Conservation (phyloP, 2,797 vertebrate species). For the Microchirus variegatus region DNA sequence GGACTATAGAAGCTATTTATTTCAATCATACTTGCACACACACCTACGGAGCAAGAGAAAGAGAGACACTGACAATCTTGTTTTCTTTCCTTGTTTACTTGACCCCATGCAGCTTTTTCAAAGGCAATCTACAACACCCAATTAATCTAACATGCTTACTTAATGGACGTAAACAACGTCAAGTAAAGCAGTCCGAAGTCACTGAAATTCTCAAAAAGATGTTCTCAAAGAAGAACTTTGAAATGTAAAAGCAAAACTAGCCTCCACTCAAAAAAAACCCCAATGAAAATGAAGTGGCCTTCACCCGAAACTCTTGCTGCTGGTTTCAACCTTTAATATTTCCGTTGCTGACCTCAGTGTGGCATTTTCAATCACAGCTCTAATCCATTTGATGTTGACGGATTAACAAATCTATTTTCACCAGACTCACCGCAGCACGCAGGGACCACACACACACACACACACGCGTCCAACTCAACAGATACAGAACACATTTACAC, state of each 20-base stretch:
- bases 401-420: constrained; percentile 25
- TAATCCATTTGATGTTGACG: constrained; percentile 30
- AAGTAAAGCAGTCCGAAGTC: constrained; percentile 12
- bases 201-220: neutral
- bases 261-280: no score
- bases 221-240: no score
- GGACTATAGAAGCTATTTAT: constrained; percentile 72
- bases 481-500: constrained; percentile 14
- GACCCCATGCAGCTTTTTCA: neutral
- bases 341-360: constrained; percentile 4
- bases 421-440: neutral
- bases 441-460: neutral
- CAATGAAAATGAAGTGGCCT: constrained; percentile 5
- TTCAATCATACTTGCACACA: constrained; percentile 61
- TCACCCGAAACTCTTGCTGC: constrained; percentile 10
- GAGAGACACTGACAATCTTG: constrained; percentile 2
- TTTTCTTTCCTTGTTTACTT: constrained; percentile 11
- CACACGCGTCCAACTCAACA: no score
- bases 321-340: constrained; percentile 20
- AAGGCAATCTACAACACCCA: constrained; percentile 4
- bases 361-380: constrained; percentile 8
- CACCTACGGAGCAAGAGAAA: constrained; percentile 2
- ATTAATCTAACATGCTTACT: constrained; percentile 33
- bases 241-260: no score
- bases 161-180: constrained; percentile 20